A percentile compares a stretch with the other conserved stretches of the same genome.
phyloP scores from a whole-genome alignment of 2,113 vertebrate genomes.

The Panthera uncia region DNA sequence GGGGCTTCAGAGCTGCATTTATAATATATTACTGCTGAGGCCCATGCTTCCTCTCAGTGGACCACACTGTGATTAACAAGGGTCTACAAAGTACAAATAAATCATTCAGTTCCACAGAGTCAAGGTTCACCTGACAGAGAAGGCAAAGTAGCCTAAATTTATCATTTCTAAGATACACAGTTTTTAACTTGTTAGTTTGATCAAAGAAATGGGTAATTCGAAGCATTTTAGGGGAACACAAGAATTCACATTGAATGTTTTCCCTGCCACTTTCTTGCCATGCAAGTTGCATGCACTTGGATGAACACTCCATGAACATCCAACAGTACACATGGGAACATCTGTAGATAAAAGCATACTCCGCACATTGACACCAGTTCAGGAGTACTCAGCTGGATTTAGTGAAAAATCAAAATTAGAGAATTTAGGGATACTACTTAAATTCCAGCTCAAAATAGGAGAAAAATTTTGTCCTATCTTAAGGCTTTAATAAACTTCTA shows the following conservation, averaged over 20 bases:
- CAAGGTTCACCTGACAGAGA: not conserved
- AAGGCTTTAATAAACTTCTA: not conserved
- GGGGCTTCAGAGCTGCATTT: not conserved
- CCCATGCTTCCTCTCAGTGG: fast-evolving
- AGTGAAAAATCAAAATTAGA: not conserved
- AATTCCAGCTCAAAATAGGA: not conserved
- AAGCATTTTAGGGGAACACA: not conserved
- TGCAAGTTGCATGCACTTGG: not conserved
- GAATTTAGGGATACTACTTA: not conserved
- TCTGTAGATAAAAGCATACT: not conserved
- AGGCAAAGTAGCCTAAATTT: not conserved
- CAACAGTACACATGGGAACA: not conserved
- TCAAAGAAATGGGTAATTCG: not conserved
- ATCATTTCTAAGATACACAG: not conserved
- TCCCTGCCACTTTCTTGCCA: not conserved
- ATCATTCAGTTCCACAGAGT: not conserved
- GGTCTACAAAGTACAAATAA: not conserved
- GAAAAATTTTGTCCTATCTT: not conserved
- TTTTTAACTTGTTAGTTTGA: not conserved
- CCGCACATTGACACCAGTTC: not conserved
- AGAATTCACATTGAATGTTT: not conserved
- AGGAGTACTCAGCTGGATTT: not conserved
- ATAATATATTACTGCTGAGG: not conserved
- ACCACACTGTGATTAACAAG: not conserved
- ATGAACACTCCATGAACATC: not conserved